A percentile compares a stretch with the other conserved stretches of the same genome.
Evolutionary conservation across 2,888 invertebrate species (phyloP).

Genomic region (Nycteola revayana): DNA sequence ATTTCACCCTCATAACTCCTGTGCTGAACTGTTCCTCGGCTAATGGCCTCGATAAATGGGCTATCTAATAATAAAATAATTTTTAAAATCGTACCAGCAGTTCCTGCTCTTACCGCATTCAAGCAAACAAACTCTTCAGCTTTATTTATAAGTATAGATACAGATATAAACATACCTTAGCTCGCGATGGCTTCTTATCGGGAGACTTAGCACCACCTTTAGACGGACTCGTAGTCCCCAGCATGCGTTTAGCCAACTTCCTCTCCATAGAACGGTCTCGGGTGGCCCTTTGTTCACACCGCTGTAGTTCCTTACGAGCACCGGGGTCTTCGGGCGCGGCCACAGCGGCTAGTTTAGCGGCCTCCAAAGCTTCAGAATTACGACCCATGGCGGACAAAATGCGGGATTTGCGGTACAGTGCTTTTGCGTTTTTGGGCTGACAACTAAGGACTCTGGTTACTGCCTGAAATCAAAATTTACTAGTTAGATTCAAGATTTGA

Average conservation of each 20-base stretch:
- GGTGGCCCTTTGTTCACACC: conserved; percentile 57
- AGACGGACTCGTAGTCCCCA: conserved; percentile 40
- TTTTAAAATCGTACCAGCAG: no score
- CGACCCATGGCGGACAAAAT: conserved; percentile 80
- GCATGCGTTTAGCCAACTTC: conserved; percentile 74
- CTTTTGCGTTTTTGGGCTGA: conserved; percentile 95
- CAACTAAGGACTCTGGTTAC: conserved; percentile 91
- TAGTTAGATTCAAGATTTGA: no score
- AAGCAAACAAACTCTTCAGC: no score
- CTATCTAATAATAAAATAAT: no score
- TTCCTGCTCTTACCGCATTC: no score
- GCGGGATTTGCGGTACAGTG: conserved; percentile 89
- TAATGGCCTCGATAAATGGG: no score
- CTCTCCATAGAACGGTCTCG: conserved; percentile 76
- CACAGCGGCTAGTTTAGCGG: conserved; percentile 65
- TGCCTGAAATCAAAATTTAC: no score
- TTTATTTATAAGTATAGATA: no score
- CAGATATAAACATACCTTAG: conserved; percentile 66
- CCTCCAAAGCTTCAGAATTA: conserved; percentile 85
- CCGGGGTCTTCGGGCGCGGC: conserved; percentile 67
- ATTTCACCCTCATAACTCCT: no score
- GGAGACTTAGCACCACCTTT: conserved; percentile 33
- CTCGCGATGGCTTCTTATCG: conserved; percentile 63
- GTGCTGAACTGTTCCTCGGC: no score
- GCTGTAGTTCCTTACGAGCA: conserved; percentile 62